These are phyloP conservation scores for Pogoniulus pusillus DNA, from an alignment of 2,797 vertebrate genomes.

Conservation along the genomic window DNA sequence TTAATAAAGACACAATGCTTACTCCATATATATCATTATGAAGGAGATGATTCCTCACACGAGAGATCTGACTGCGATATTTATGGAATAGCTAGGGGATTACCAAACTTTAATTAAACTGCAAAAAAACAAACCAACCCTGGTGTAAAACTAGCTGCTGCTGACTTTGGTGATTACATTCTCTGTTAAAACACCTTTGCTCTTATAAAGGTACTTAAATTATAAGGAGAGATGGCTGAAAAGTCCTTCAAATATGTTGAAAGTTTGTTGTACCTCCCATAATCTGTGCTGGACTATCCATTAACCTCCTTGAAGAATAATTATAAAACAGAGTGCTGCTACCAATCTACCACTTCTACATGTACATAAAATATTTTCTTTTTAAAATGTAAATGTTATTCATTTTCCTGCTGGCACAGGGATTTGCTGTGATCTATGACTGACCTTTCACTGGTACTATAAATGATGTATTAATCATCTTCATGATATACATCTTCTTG, in stretches of 20 bases:
- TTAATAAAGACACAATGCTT: background rate
- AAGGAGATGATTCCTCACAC: background rate
- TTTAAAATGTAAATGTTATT: background rate
- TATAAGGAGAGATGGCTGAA: background rate
- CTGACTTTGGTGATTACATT: background rate
- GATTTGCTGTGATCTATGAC: background rate
- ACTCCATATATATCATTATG: background rate
- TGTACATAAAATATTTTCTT: background rate
- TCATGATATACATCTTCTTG: background rate
- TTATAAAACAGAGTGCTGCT: background rate
- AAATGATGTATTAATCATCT: constrained; percentile 12
- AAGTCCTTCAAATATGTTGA: background rate
- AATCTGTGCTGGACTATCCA: background rate
- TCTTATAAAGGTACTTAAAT: background rate
- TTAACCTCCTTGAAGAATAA: background rate
- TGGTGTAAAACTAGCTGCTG: background rate
- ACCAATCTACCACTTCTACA: background rate
- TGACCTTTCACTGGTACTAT: background rate
- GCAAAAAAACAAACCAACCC: background rate
- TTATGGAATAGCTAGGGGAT: background rate
- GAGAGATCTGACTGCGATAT: background rate
- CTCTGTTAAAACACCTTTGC: background rate
- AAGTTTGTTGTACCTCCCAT: background rate
- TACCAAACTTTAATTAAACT: background rate
- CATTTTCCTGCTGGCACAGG: background rate